These are phyloP conservation scores for Physeter macrocephalus DNA, from an alignment of 2,113 vertebrate genomes.

Conservation along the genomic window DNA sequence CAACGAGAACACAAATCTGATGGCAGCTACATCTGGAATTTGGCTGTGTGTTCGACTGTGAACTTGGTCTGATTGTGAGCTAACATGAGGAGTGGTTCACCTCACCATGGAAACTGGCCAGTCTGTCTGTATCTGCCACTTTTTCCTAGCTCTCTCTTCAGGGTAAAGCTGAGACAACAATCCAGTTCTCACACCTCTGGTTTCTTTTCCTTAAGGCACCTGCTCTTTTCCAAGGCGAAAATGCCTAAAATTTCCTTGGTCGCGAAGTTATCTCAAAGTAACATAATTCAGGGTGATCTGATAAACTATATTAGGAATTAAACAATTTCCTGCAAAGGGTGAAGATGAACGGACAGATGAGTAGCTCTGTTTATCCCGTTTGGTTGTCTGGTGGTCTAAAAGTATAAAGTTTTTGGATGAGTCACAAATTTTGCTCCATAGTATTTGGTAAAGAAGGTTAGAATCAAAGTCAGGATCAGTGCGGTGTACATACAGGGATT, in stretches of 20 bases:
- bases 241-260: not conserved
- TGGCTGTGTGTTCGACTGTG: not conserved
- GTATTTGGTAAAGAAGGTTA: not conserved
- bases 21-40: not conserved
- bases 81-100: not conserved
- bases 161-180: not conserved
- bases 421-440: conserved; percentile 2
- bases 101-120: not conserved
- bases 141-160: not conserved
- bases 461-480: not conserved
- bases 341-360: not conserved
- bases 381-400: not conserved
- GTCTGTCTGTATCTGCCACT: not conserved
- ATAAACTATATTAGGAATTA: not conserved
- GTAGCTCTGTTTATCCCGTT: not conserved
- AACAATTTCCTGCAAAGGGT: not conserved
- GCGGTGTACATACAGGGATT: not conserved
- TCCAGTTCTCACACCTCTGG: not conserved
- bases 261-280: not conserved
- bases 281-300: not conserved
- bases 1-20: not conserved
- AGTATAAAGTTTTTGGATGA: not conserved
- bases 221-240: not conserved
- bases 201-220: not conserved
- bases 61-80: not conserved